Base-by-base conservation (phyloP, 2,113 vertebrate genomes). In the Myocastor coypus region DNA sequence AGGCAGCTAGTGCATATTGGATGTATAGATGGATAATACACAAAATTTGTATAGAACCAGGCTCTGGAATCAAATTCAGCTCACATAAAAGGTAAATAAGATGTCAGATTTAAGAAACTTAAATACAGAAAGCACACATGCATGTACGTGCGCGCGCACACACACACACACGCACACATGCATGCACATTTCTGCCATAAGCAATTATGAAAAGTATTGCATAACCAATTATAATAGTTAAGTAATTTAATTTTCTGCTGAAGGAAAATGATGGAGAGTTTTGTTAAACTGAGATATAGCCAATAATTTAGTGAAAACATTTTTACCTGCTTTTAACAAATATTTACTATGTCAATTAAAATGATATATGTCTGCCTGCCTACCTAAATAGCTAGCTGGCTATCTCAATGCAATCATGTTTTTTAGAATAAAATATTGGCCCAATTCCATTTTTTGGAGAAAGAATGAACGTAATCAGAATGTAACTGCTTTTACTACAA, bases 401-500 rank as follows among this genome's bases (percentile, higher is more conserved):
- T 37, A 20, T n/a, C 71, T 4, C 11, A 83, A 63, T 30, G 16
- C 55, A 77, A 68, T 46, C 5, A 46, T 46, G 46, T 46, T 46
- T 46, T 91, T 81, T 13, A 13, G 22, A 80, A 92, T 94, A 20
- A 90, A 88, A 69, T 75, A 81, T n/a, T 94, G 4, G 2, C 12
- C 3, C 8, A 5, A 3, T 7, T 87, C 37, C 32, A 42, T 83
- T 86, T 96, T 52, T 78, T 1, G 87, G 20, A 13, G 42, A 34
- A 94, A 83, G 34, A 28, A 90, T 68, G 82, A 30, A 59, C 28
- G 90, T 95, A 95, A 94, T 95, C 57, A 94, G 26, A 86, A 5
- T 82, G 59, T 92, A 61, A 50, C 84, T 88, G 90, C 32, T 92
- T 13, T 40, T 94, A 57, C 97, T 94, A 97, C 97, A 96, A 77